Base-by-base conservation (phyloP, 2,797 vertebrate genomes). In the Mycteria americana region DNA sequence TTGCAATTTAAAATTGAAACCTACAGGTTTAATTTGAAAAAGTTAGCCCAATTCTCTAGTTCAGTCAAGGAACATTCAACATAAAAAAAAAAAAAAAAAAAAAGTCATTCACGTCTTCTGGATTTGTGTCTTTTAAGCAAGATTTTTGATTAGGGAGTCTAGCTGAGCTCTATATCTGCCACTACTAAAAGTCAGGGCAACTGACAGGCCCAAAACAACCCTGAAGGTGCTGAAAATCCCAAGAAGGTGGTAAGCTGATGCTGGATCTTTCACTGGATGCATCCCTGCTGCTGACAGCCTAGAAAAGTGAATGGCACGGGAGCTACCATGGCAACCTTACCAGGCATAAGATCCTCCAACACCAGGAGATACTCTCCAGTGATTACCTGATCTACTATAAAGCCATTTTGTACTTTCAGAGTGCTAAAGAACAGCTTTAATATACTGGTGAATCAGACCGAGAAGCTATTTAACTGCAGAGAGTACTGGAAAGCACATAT, bases 391-490 rank as follows among this genome's bases (percentile, higher is more conserved):
- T 96, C 50, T 81, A 31, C 80, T 95, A 43, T 59, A 81, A 92
- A 89, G 63, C 35, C 25, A 57, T 92, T 96, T 73, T 62, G 33
- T 69, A 78, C 77, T 75, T 87, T 68, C 41, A 76, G 80, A 73
- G 35, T 50, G 46, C 80, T 91, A 54, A 84, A 82, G 63, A 86
- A 37, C 69, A 90, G 80, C 46, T 88, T 92, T 85, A 91, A 87
- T 82, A 77, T 28, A 69, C 51, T 56, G 30, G 77, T 51, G 70
- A 92, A 96, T 79, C 90, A 92, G 88, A 92, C 50, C 22, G 1
- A 95, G 62, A 90, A 87, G 77, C 67, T 81, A 75, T 91, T 96
- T 73, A 75, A 83, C 81, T 85, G 72, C 78, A 82, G 51, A 79
- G 22, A 80, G 13, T 50, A 89, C n/a, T 74, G 31, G 53, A 83